Evolutionary conservation across 2,797 vertebrate genomes (phyloP).

Genomic region (Gymnothorax reevesii): DNA sequence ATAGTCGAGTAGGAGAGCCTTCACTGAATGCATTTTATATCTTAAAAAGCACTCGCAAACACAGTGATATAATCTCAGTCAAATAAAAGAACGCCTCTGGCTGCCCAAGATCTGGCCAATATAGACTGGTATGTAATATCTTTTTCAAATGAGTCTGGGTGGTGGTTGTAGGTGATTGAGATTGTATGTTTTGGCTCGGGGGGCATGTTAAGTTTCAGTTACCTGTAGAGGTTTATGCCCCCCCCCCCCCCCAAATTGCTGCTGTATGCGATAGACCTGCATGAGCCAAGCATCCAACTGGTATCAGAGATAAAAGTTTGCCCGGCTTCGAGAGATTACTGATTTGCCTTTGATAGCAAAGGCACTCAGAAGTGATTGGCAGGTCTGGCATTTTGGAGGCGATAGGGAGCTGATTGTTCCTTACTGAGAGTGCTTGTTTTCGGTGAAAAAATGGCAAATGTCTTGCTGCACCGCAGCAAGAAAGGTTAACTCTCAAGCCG

Average conservation of each 20-base stretch:
- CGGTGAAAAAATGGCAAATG: neutral
- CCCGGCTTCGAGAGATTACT: neutral
- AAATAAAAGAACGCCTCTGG: neutral
- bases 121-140: no score
- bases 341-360: conserved; percentile 22
- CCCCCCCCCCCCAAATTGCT: no score
- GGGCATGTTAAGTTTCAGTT: no score
- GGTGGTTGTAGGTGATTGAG: no score
- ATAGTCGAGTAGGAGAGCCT: neutral
- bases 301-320: neutral
- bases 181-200: no score
- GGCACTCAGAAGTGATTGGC: conserved; percentile 1
- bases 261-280: conserved; percentile 44
- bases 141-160: no score
- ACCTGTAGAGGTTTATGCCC: no score
- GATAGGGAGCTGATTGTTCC: neutral
- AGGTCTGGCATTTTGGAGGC: conserved; percentile 10
- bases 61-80: neutral
- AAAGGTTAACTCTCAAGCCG: neutral
- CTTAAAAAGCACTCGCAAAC: neutral
- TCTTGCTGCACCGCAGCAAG: neutral
- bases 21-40: neutral
- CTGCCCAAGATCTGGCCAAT: neutral
- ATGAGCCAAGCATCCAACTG: neutral
- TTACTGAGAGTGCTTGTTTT: neutral